A percentile compares a stretch with the other conserved stretches of the same genome.
These are phyloP conservation scores for Asteroscopus sphinx DNA, from an alignment of 2,888 invertebrate genomes.

Conservation along the genomic window DNA sequence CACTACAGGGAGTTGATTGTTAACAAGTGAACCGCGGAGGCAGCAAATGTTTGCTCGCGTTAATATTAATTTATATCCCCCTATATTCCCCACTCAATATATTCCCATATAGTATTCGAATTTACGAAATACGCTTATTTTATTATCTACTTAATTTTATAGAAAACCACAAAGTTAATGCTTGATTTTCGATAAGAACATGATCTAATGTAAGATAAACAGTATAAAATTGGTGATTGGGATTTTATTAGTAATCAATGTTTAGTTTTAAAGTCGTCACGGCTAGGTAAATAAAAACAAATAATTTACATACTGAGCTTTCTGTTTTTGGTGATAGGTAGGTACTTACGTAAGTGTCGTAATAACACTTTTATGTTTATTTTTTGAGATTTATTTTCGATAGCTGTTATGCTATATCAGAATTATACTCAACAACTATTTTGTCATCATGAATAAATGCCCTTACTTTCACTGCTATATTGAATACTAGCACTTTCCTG, in stretches of 20 bases:
- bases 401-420: background rate
- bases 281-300: conserved; percentile 36
- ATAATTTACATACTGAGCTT: conserved; percentile 23
- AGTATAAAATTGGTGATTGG: conserved; percentile 46
- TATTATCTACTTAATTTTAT: conserved; percentile 51
- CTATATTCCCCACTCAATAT: conserved; percentile 13
- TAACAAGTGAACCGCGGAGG: conserved; percentile 46
- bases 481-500: too few species aligned
- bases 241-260: conserved; percentile 53
- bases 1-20: conserved; percentile 46
- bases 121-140: conserved; percentile 46
- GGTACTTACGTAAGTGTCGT: background rate
- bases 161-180: conserved; percentile 36
- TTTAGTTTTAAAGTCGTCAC: conserved; percentile 38
- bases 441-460: too few species aligned
- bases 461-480: too few species aligned
- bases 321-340: background rate
- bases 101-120: conserved; percentile 10
- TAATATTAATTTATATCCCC: conserved; percentile 54
- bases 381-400: background rate
- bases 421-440: background rate
- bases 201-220: conserved; percentile 52
- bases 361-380: background rate
- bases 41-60: conserved; percentile 43
- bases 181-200: conserved; percentile 51